These are phyloP conservation scores for Pantelozetes paolii DNA, from an alignment of 2,888 invertebrate species.

Conservation along the genomic window DNA sequence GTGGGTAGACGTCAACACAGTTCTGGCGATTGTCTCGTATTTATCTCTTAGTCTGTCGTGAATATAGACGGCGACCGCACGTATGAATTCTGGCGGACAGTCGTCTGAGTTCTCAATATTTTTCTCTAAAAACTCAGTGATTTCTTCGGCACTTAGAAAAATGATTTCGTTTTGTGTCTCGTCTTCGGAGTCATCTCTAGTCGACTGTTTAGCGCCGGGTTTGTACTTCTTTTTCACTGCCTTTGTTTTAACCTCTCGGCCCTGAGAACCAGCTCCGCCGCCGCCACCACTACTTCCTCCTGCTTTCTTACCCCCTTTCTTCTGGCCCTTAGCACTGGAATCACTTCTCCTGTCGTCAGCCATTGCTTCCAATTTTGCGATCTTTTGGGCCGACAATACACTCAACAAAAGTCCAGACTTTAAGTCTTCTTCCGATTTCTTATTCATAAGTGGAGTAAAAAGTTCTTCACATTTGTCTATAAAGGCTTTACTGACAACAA, in stretches of 20 bases:
- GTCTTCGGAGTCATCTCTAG: conserved; percentile 67
- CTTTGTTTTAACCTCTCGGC: conserved; percentile 90
- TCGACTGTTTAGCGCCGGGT: conserved; percentile 56
- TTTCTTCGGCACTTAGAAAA: conserved; percentile 64
- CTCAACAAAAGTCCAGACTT: conserved; percentile 41
- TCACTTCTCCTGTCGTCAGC: conserved; percentile 10
- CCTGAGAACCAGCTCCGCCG: conserved; percentile 76
- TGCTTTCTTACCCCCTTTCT: background rate
- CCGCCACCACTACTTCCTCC: conserved; percentile 62
- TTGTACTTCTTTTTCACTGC: conserved; percentile 71
- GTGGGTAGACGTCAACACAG: conserved; percentile 68
- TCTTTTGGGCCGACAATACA: conserved; percentile 19
- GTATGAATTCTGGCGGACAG: conserved; percentile 58
- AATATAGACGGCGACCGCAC: conserved; percentile 65
- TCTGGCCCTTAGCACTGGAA: background rate
- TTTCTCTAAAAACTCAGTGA: conserved; percentile 62
- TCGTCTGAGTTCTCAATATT: conserved; percentile 24
- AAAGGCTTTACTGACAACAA: conserved; percentile 61
- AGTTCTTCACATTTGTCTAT: conserved; percentile 65
- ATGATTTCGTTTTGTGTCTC: conserved; percentile 61
- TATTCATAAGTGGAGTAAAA: conserved; percentile 64
- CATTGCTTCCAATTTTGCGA: conserved; percentile 15
- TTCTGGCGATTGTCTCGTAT: conserved; percentile 63
- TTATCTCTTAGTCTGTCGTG: conserved; percentile 52
- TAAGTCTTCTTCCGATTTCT: conserved; percentile 57